Evolutionary conservation across 2,888 invertebrate species (phyloP).

Genomic region (Caenorhabditis sp.): DNA sequence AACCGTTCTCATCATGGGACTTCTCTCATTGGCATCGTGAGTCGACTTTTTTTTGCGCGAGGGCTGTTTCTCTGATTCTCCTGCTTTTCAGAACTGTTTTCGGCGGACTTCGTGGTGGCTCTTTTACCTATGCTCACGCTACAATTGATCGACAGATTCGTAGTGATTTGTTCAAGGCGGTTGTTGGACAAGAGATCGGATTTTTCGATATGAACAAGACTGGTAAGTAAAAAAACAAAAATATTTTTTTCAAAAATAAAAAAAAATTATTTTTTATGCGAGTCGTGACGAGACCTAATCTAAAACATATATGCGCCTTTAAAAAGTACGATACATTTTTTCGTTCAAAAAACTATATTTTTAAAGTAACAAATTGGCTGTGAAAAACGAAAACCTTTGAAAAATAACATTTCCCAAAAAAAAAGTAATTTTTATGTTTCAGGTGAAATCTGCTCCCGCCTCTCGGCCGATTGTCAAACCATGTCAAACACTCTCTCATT

Average conservation of each 20-base stretch:
- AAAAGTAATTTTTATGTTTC: constrained; percentile 16
- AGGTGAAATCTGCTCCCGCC: constrained; percentile 72
- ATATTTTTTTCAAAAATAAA: not conserved
- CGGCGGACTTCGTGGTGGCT: constrained; percentile 71
- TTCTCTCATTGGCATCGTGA: constrained; percentile 56
- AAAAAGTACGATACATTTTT: too few species aligned
- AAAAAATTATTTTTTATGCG: too few species aligned
- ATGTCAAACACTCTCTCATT: constrained; percentile 72
- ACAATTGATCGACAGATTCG: constrained; percentile 68
- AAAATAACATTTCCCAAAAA: too few species aligned
- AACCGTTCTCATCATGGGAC: constrained; percentile 63
- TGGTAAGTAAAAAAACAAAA: constrained; percentile 71
- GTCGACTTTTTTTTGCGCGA: constrained; percentile 2
- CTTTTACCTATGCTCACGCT: constrained; percentile 70
- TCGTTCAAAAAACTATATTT: too few species aligned
- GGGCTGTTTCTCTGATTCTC: not conserved
- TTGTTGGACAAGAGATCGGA: constrained; percentile 72
- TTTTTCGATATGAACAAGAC: constrained; percentile 72
- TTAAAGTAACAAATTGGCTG: too few species aligned
- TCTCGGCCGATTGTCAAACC: constrained; percentile 73
- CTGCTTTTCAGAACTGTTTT: constrained; percentile 67
- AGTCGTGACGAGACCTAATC: too few species aligned
- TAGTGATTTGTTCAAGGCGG: constrained; percentile 68
- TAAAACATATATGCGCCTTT: too few species aligned
- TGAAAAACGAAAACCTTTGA: too few species aligned